Evolutionary conservation across 2,113 vertebrate species (phyloP).

Genomic region (Ancistrus triradiatus): DNA sequence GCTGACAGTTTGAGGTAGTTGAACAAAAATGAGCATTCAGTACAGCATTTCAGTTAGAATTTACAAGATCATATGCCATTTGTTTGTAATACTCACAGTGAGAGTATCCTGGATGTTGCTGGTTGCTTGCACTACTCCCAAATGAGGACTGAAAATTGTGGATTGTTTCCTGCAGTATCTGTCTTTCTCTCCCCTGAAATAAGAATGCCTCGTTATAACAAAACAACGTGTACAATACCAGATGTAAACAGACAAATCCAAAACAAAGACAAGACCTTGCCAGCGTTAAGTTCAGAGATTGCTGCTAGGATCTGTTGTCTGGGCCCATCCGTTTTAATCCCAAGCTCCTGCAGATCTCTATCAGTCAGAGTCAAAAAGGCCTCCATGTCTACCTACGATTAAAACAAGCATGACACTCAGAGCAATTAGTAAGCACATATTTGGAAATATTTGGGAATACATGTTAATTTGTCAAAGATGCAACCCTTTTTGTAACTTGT

Average conservation of each 20-base stretch:
- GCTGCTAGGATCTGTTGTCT: conserved; percentile 93
- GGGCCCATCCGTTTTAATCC: conserved; percentile 93
- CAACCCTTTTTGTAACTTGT: not conserved
- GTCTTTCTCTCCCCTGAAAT: conserved; percentile 87
- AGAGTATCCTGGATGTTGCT: conserved; percentile 73
- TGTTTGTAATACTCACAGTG: conserved; percentile 70
- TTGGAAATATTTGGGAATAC: not conserved
- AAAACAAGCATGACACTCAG: not conserved
- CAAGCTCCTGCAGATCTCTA: conserved; percentile 93
- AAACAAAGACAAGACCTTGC: conserved; percentile 74
- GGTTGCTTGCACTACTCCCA: conserved; percentile 95
- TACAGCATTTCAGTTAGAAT: too few relatives aligned
- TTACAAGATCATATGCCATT: too few relatives aligned
- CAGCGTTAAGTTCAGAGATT: conserved; percentile 96
- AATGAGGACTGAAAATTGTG: conserved; percentile 98
- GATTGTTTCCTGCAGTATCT: conserved; percentile 96
- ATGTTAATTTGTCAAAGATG: not conserved
- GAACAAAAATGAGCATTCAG: not conserved
- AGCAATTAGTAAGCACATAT: not conserved
- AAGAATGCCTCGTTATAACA: not conserved
- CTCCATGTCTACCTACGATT: conserved; percentile 90
- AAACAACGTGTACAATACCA: not conserved
- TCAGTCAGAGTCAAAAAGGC: conserved; percentile 95
- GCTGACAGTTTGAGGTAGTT: not conserved
- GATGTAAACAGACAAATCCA: not conserved